Evolutionary conservation across 2,888 invertebrate species (phyloP), one percentile per base, ranked within the genome.

Genomic region (Ferrisia virgata): DNA sequence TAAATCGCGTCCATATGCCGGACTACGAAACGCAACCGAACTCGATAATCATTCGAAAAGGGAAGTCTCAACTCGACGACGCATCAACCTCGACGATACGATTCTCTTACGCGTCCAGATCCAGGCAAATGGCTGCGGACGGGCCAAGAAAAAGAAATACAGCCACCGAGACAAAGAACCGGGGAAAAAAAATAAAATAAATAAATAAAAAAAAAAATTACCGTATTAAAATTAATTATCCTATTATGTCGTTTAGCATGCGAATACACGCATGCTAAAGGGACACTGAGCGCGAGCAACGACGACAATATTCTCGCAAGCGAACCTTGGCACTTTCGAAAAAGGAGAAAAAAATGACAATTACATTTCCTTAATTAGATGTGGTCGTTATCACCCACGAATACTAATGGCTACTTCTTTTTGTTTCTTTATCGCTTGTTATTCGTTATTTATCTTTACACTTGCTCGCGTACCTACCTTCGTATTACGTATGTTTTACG

Each of bases 351-450:
- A 81, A 81, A 81, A 81, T 81, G 58, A 81, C 81, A 81, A 81
- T 81, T 81, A 81, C 47, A 81, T 81, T 81, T 81, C 81, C 81
- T 81, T 81, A 81, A 47, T 33, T 47, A 81, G 81, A 58, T 22
- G 81, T 81, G 81, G 53, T 81, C 81, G 81, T 81, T 81, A 81
- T 81, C 81, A 81, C 81, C 81, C 81, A 81, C 81, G 81, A 81
- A 81, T 81, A 81, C 81, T 81, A 81, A 81, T 81, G 9, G 81
- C 53, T 28, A 43, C 15, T 40, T 79, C 79, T 79, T 79, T 79
- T 40, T 79, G 40, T 43, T 79, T 11, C 43, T 79, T 43, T 79
- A 39, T 79, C 79, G 39, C 43, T 79, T 47, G 40, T 47, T 79
- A 31, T 79, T 47, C 28, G 47, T 79, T 47, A 79, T 79, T 47